Evolutionary conservation across 2,113 vertebrate genomes (phyloP), one percentile per base, ranked within the genome.

Genomic region (Calidris pygmaea): DNA sequence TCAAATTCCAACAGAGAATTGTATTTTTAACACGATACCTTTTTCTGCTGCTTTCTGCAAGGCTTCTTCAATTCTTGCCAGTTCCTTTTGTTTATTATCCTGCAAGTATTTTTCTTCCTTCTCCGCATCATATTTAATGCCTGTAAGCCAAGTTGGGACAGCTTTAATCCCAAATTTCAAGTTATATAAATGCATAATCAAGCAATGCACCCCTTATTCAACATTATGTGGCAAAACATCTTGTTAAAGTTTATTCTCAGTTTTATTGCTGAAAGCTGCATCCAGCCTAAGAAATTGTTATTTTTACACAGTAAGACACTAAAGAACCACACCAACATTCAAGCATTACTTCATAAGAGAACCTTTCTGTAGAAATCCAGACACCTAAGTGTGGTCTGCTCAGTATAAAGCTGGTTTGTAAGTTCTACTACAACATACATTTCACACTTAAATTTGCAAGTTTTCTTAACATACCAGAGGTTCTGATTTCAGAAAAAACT

Each of bases 61-160:
- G 18, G 99, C 99, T 78, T 99, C 99, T 93, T 99, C 99, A 86
- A 99, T 99, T 93, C 99, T 98, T 83, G 98, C 98, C 87, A 99
- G 97, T 59, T 99, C 99, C 75, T 97, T 99, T 90, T 99, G 99
- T 94, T 99, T 99, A 52, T 97, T 98, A 94, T 99, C 99, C 93
- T 99, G 99, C 76, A 98, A 97, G 68, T 98, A 98, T 60, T 98
- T 98, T 97, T 99, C 99, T 96, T 99, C 99, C 95, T 99, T 99
- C 34, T 98, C 99, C 68, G 98, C 98, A 97, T 99, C 99, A 71
- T 99, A 99, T 91, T 99, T 98, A 83, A 99, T 98, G 14, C 98
- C 99, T 99, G 65, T 43, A 94, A 93, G 19, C 47, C 76, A 96
- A 91, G 77, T 41, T 77, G 14, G 53, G 76, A 85, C 55, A 91